Evolutionary conservation across 2,888 invertebrate species (phyloP), one percentile per base, ranked within the genome.

Genomic region (Drosophila mimica): DNA sequence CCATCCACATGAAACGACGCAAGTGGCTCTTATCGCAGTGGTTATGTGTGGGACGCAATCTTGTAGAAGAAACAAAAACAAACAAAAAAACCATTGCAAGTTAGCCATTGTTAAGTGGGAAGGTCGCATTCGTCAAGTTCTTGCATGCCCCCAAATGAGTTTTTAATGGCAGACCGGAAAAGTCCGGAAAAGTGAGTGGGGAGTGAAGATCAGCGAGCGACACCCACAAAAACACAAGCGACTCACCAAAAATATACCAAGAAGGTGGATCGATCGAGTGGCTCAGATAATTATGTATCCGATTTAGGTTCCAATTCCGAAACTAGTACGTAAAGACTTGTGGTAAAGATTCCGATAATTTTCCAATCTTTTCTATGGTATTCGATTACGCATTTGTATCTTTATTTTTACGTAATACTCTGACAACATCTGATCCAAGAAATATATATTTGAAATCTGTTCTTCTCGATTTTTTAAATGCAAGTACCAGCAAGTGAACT

Each of bases 21-120:
- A 58, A 71, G 66, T 71, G 53, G 30, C 40, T 25, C 70, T 76
- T 77, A 77, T 73, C 62, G 69, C 59, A 13, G 33, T 52, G 51
- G 63, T 49, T 64, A 66, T 66, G 75, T 72, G 49, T 58, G 57
- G 59, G 17, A 53, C 11, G 11, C 43, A 3, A 7, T 15, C 17
- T 17, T 36, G 36, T 17, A 15, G 0, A 0, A 15, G 36, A 17
- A 36, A 25, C 25, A 25, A 25, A 25, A 25, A 25, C 25, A 25
- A 36, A 36, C 36, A 36, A 3, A 15, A 36, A 15, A 36, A 43
- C 43, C 2, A 25, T 25, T 20, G 68, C 65, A 15, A 25, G 30
- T 54, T 33, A 46, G 33, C 13, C 7, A 11, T 51, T 48, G 25
- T 25, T 9, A n/a, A 34, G 30, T 46, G 56, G 36, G 25, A 57